Conservation (phyloP, 2,113 vertebrate species). For the Pelobates fuscus region DNA sequence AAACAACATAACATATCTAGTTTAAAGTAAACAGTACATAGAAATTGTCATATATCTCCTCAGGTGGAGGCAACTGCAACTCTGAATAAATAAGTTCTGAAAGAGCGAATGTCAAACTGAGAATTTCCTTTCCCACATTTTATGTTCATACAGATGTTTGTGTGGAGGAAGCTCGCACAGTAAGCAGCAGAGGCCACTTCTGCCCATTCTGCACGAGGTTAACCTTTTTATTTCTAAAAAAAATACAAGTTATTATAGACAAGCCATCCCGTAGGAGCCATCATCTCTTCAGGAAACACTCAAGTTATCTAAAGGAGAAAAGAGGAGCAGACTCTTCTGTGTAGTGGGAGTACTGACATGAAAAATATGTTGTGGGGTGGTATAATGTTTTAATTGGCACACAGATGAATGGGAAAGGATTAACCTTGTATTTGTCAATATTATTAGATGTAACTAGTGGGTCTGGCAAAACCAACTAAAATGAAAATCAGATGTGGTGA, state of each 20-base stretch:
- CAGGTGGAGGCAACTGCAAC: background rate
- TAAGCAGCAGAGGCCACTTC: background rate
- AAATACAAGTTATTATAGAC: background rate
- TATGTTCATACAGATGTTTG: background rate
- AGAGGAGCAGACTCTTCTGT: background rate
- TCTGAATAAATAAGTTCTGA: background rate
- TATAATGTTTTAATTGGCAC: background rate
- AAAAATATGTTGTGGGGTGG: background rate
- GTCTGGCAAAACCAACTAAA: background rate
- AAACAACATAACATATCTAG: background rate
- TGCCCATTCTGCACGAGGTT: background rate
- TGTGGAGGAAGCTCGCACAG: conserved; percentile 4
- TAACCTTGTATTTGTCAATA: background rate
- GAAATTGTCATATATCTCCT: background rate
- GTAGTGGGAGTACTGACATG: background rate
- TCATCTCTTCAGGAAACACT: background rate
- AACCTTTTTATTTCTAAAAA: background rate
- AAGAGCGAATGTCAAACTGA: background rate
- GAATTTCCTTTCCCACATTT: conserved; percentile 52
- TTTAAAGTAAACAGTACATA: background rate
- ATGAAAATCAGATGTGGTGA: background rate
- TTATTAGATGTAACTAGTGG: background rate
- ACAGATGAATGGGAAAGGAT: background rate
- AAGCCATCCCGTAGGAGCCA: background rate
- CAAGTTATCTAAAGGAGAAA: background rate